Base-by-base conservation (phyloP, 2,888 invertebrate genomes). In the Watsonalla binaria region DNA sequence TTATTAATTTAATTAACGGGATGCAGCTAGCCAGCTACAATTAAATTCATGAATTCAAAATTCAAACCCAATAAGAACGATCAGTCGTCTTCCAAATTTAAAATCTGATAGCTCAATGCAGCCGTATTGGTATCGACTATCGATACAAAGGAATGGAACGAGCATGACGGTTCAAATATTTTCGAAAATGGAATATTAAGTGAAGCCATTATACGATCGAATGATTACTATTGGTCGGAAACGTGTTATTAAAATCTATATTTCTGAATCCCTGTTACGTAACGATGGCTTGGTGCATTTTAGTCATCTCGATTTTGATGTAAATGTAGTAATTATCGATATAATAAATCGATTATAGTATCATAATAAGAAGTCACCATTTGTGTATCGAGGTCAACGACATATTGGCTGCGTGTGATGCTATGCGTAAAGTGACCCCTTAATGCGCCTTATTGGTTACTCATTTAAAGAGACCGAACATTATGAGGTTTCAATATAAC, bases 181-280 rank as follows among this genome's bases (percentile, higher is more conserved):
- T 87, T 88, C 76, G 80, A 88, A 90, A 90, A 89, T 89, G 88
- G 86, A 87, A 89, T 90, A 89, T 89, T 87, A 89, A 89, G 86
- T 88, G 85, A 84, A 82, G 81, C 86, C 80, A 89, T 90, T 89
- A 89, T 84, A 82, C 80, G 84, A 81, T 80, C 82, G 81, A 82
- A 76, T 81, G 83, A 84, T 84, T 82, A 82, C 82, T 83, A 76
- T 77, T 77, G 70, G 79, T 71, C 71, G 68, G 76, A 75, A 80
- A 81, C 79, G 77, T 83, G 78, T 86, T 85, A 86, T 86, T 86
- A 86, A 82, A 80, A 84, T 76, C 73, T 70, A 71, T 70, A 74
- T 73, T 72, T 67, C 55, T 49, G 63, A 58, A 50, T 42, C 42
- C 42, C 53, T 15, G 37, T 49, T 49, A 49, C 49, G 39, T 49